Evolutionary conservation across 2,113 vertebrate genomes (phyloP), one percentile per base, ranked within the genome.

Genomic region (Apodemus speciosus): DNA sequence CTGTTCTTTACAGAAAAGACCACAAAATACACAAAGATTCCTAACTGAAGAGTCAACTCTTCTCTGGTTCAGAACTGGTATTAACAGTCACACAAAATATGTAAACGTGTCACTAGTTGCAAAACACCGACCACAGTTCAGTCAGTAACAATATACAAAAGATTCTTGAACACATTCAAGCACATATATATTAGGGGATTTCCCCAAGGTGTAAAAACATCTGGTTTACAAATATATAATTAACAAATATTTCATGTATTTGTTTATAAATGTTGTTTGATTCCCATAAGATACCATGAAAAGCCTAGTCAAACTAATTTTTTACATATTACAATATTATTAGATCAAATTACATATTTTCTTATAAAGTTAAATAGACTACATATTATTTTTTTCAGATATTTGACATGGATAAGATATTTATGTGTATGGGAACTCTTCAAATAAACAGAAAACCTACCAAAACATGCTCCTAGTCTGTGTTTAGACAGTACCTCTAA

Each of bases 61-160:
- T 96, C 94, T 83, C 79, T 94, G 88, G 64, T 97, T 97, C 94
- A 95, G 95, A 97, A 97, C 92, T 96, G 95, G 85, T 92, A 98
- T 96, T 97, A 97, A 95, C 97, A 97, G 95, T 96, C 96, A 97
- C 60, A 95, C 94, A 97, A 97, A 98, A 97, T 97, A 98, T 98
- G 98, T 98, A 98, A 98, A 98, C 98, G 96, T 98, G 97, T 97
- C 98, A 93, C 95, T 97, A 95, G 94, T 97, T 97, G 97, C 97
- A 98, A 96, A 97, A 98, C 97, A 60, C 98, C 98, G 98, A 98
- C 94, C 96, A 96, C 95, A 97, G 90, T 75, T 79, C 77, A 94
- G 86, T 94, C 89, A 92, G 73, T 92, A 92, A 97, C 86, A 94
- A 96, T 85, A 95, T 94, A 87, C 92, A 96, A 96, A 95, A 89